phyloP scores from a whole-genome alignment of 1,140 invertebrate species.

The Holcopasites calliopsidis region DNA sequence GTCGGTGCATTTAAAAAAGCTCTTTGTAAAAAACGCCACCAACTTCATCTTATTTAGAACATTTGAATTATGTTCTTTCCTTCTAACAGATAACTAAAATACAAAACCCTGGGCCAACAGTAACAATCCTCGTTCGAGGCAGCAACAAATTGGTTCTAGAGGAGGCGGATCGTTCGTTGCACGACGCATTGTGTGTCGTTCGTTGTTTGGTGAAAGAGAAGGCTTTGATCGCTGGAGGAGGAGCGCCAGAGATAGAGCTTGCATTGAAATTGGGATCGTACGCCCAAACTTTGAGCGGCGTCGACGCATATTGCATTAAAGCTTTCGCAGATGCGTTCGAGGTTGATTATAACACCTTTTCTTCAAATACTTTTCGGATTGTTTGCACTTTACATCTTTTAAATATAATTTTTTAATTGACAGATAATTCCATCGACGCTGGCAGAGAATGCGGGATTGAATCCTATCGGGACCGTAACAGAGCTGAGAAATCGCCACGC shows the following conservation, averaged over 20 bases:
- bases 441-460: constrained; percentile 99
- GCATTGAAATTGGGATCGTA: constrained; percentile 91
- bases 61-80: background rate
- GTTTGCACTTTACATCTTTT: too few species aligned
- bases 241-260: constrained; percentile 97
- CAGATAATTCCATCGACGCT: constrained; percentile 94
- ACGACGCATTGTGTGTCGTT: constrained; percentile 99
- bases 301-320: constrained; percentile 96
- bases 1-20: constrained; percentile 74
- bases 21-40: background rate
- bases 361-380: too few species aligned
- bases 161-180: constrained; percentile 97
- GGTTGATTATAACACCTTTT: constrained; percentile 78
- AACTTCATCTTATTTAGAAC: background rate
- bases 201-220: constrained; percentile 97
- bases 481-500: constrained; percentile 97
- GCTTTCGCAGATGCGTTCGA: constrained; percentile 98
- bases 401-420: constrained; percentile 26
- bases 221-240: constrained; percentile 95
- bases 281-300: constrained; percentile 91
- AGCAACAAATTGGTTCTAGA: constrained; percentile 98
- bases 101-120: constrained; percentile 92
- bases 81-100: constrained; percentile 90
- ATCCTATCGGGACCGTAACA: constrained; percentile 98
- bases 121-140: constrained; percentile 96